phyloP scores from a whole-genome alignment of 2,888 invertebrate genomes.

The Pristionchus maxplancki region DNA sequence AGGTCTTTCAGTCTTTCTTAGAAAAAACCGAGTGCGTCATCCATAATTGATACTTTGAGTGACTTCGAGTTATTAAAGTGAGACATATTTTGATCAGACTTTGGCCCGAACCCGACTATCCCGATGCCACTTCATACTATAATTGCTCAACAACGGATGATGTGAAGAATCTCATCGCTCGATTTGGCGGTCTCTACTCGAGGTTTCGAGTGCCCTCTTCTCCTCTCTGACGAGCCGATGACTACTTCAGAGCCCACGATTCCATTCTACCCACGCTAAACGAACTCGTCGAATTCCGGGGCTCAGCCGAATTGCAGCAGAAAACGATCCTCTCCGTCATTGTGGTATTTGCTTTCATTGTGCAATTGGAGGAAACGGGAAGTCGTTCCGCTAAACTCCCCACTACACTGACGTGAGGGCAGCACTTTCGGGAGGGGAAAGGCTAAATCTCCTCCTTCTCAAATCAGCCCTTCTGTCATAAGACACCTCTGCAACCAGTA shows the following conservation, averaged over 20 bases:
- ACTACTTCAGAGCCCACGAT: conserved; percentile 74
- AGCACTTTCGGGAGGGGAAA: background rate
- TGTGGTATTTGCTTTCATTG: conserved; percentile 83
- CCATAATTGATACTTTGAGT: background rate
- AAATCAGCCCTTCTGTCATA: background rate
- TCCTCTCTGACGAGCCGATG: conserved; percentile 1
- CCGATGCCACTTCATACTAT: conserved; percentile 67
- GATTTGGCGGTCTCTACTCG: conserved; percentile 59
- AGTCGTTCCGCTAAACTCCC: conserved; percentile 29
- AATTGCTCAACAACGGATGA: conserved; percentile 63
- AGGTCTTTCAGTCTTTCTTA: background rate
- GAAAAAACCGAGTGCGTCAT: background rate
- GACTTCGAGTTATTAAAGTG: background rate
- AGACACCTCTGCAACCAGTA: background rate
- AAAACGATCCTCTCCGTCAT: conserved; percentile 96
- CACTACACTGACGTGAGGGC: background rate
- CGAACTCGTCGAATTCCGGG: conserved; percentile 86
- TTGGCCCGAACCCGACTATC: conserved; percentile 67
- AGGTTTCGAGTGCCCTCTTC: conserved; percentile 16
- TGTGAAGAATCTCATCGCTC: conserved; percentile 55
- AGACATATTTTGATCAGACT: conserved; percentile 6
- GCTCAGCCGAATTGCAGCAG: conserved; percentile 91
- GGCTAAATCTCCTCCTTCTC: background rate
- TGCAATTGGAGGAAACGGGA: background rate
- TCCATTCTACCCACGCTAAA: conserved; percentile 90